Conservation (phyloP, 2,888 invertebrate species). For the Erannis defoliaria region DNA sequence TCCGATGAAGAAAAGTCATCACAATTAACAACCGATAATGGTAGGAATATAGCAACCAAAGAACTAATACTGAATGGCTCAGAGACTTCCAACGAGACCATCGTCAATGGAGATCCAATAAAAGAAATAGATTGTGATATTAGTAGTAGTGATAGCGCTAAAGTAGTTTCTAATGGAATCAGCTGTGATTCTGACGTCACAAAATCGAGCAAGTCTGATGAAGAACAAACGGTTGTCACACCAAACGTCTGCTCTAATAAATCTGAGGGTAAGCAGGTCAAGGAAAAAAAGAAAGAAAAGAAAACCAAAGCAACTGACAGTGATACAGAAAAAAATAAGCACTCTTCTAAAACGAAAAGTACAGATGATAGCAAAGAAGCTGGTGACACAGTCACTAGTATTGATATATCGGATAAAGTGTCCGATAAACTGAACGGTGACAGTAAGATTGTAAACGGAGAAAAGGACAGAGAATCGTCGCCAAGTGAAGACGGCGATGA, state of each 20-base stretch:
- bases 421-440: constrained; percentile 69
- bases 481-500: constrained; percentile 85
- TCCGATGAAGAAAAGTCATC: constrained; percentile 66
- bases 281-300: constrained; percentile 75
- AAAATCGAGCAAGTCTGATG: constrained; percentile 76
- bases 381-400: constrained; percentile 51
- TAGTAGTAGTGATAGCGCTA: constrained; percentile 83
- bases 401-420: constrained; percentile 60
- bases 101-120: constrained; percentile 78
- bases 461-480: constrained; percentile 77
- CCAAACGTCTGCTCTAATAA: constrained; percentile 60
- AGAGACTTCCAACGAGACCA: constrained; percentile 63
- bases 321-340: constrained; percentile 69
- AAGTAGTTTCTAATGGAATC: constrained; percentile 83
- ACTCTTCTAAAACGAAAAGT: constrained; percentile 57
- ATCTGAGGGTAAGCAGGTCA: constrained; percentile 61
- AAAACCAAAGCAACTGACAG: constrained; percentile 66
- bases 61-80: constrained; percentile 80
- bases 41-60: constrained; percentile 77
- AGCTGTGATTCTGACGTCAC: constrained; percentile 76
- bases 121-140: constrained; percentile 83
- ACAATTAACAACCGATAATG: constrained; percentile 63
- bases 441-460: constrained; percentile 71
- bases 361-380: constrained; percentile 62
- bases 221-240: constrained; percentile 57